Conservation (phyloP, 2,113 vertebrate genomes). For the Neogale vison region DNA sequence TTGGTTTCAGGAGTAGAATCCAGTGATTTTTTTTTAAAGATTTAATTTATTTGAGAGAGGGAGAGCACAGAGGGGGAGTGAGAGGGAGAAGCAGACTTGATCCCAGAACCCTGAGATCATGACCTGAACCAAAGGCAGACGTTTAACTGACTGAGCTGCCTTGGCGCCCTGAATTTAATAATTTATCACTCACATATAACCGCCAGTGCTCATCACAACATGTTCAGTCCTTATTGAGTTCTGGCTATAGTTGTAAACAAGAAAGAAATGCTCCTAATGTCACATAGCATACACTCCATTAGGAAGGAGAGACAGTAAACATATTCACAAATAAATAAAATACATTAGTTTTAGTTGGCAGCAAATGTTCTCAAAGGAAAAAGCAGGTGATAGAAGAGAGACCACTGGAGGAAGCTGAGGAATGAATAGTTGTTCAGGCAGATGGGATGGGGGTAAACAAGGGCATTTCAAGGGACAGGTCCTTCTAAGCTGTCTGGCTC, state of each 20-base stretch:
- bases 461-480: background rate
- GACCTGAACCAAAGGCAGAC: background rate
- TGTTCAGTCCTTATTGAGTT: background rate
- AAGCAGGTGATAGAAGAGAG: background rate
- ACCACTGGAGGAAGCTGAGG: background rate
- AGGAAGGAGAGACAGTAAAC: background rate
- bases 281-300: background rate
- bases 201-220: background rate
- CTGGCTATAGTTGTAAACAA: background rate
- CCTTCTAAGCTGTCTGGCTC: background rate
- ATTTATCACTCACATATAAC: background rate
- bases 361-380: background rate
- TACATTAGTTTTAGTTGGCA: background rate
- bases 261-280: background rate
- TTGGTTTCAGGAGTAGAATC: background rate
- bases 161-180: background rate
- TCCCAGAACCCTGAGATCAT: background rate
- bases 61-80: background rate
- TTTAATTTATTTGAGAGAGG: background rate
- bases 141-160: background rate
- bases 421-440: background rate
- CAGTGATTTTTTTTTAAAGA: background rate
- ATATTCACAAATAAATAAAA: background rate
- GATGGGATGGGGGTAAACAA: background rate
- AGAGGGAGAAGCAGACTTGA: background rate